phyloP scores from a whole-genome alignment of 2,113 vertebrate species.

The Macquaria australasica region DNA sequence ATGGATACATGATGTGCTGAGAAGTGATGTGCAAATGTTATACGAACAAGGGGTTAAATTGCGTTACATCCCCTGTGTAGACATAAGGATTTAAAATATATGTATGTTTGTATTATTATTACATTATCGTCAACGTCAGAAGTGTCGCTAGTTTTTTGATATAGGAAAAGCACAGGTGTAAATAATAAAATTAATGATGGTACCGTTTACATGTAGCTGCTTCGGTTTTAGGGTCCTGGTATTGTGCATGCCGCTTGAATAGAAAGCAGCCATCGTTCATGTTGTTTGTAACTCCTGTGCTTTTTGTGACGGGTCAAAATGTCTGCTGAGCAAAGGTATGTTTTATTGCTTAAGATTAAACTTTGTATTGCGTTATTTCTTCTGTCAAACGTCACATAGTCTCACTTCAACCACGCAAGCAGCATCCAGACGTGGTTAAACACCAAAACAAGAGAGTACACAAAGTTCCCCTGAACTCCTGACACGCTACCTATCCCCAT shows the following conservation, averaged over 20 bases:
- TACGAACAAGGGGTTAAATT: too few relatives aligned
- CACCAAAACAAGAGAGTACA: constrained; percentile 5
- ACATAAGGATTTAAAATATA: too few relatives aligned
- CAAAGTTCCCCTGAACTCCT: constrained; percentile 61
- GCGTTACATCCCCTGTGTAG: too few relatives aligned
- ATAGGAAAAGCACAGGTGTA: background rate
- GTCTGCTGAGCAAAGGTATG: background rate
- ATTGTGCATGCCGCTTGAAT: constrained; percentile 13
- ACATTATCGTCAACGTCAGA: too few relatives aligned
- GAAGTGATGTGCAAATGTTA: too few relatives aligned
- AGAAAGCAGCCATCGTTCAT: background rate
- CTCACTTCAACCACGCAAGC: background rate
- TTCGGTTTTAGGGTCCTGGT: background rate
- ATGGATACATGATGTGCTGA: too few relatives aligned
- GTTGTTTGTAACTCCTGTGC: constrained; percentile 13
- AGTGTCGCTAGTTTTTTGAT: too few relatives aligned
- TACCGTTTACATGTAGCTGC: background rate
- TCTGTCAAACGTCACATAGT: background rate
- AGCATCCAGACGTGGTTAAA: background rate
- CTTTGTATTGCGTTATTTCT: background rate
- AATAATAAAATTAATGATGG: constrained; percentile 14
- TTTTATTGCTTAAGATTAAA: background rate
- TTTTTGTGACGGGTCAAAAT: constrained; percentile 1
- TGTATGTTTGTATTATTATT: too few relatives aligned
- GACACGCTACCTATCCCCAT: constrained; percentile 38